Percentiles rank a stretch among this genome's conserved stretches.
phyloP scores from a whole-genome alignment of 2,888 invertebrate species.

The Ctena decussata region DNA sequence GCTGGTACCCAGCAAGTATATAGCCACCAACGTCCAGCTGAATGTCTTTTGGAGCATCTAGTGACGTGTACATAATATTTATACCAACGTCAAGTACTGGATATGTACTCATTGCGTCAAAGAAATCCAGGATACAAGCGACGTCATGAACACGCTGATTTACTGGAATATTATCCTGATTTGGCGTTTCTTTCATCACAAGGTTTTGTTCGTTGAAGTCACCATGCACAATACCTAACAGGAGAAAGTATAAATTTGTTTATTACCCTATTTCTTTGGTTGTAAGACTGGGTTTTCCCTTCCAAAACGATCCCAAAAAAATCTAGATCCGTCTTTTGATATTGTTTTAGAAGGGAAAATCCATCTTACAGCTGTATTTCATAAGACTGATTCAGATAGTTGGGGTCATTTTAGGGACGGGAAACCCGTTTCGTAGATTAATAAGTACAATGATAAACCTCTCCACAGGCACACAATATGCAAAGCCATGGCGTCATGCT shows the following conservation, averaged over 20 bases:
- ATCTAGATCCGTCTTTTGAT: too few relatives aligned
- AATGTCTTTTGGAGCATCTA: constrained; percentile 90
- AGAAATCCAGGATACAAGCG: constrained; percentile 94
- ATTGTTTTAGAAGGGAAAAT: too few relatives aligned
- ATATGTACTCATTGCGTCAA: constrained; percentile 92
- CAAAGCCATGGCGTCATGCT: too few relatives aligned
- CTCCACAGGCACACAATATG: too few relatives aligned
- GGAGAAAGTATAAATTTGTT: background rate
- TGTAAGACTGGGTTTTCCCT: too few relatives aligned
- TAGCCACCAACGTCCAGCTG: constrained; percentile 86
- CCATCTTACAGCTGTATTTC: too few relatives aligned
- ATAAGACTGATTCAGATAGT: too few relatives aligned
- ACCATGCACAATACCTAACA: constrained; percentile 92
- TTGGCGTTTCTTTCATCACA: constrained; percentile 88
- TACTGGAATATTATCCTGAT: constrained; percentile 82
- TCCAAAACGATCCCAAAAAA: too few relatives aligned
- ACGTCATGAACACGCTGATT: constrained; percentile 88
- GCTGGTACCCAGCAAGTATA: constrained; percentile 93
- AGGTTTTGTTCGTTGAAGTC: constrained; percentile 97
- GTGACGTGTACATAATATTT: constrained; percentile 93
- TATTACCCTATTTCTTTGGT: too few relatives aligned
- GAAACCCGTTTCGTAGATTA: too few relatives aligned
- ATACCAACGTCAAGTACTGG: constrained; percentile 94
- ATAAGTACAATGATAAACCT: too few relatives aligned
- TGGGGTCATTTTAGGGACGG: too few relatives aligned